These are phyloP conservation scores for Leptinotarsa defecta DNA, from an alignment of 1,140 invertebrate species.

Conservation along the genomic window DNA sequence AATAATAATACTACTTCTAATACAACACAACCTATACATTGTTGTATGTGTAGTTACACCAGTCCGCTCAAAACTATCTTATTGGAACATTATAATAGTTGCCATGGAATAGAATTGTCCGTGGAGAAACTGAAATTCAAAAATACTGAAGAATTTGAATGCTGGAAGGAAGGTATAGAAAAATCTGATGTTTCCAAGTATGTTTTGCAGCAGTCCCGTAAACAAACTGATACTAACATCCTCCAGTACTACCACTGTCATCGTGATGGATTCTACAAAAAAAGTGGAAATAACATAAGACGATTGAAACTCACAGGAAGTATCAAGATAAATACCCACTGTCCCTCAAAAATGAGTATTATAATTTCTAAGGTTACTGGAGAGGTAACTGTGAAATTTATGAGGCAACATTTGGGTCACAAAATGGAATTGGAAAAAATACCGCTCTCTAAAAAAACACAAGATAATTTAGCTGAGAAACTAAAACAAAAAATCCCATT, in stretches of 20 bases:
- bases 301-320: slow-evolving; percentile 1
- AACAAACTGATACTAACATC: slow-evolving; percentile 5
- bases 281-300: neutral
- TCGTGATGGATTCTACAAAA: slow-evolving; percentile 9
- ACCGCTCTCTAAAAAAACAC: neutral
- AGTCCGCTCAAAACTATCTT: neutral
- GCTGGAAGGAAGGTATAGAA: neutral
- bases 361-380: neutral
- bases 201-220: neutral
- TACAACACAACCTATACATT: neutral
- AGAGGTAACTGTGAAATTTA: neutral
- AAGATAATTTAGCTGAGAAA: neutral
- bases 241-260: neutral
- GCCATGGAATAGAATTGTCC: neutral
- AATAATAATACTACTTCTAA: neutral
- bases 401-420: neutral
- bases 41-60: neutral
- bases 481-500: slow-evolving; percentile 2
- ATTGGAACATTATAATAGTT: neutral
- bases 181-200: neutral
- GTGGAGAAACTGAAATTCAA: neutral
- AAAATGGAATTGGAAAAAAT: neutral
- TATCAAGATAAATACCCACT: neutral
- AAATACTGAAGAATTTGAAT: neutral
- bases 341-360: neutral